Base-by-base conservation (phyloP, 2,888 invertebrate genomes). In the Drosophila histrio region DNA sequence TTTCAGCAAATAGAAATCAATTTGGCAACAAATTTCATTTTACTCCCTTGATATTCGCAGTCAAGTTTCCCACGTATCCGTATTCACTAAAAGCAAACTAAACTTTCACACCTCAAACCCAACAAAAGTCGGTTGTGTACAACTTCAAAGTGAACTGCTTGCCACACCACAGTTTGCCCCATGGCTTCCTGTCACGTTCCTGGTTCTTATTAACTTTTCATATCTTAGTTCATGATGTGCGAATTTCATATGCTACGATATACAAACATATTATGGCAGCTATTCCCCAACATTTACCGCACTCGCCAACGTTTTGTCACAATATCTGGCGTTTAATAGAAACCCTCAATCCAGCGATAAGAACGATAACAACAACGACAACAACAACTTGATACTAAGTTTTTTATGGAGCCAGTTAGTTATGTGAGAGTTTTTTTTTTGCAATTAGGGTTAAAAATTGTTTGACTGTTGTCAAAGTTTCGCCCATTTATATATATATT, bases 171-270 rank as follows among this genome's bases (percentile, higher is more conserved):
- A 43, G 26, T 44, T 60, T 50, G 52, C 61, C 71, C 75, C 54
- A 36, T 54, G 52, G 72, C 47, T 50, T 56, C 66, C 72, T 66
- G 72, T 77, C 81, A 84, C 81, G 81, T 87, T 63, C 36, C 50
- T 50, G 52, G 34, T 74, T 63, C 78, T 85, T 82, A 81, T 85
- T 84, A 82, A 82, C 82, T 78, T 85, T 82, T 75, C 74, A 81
- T 81, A 84, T 68, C 58, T 67, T 32, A 54, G 44, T 58, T 72
- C 69, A 84, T 81, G 82, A 77, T 75, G 75, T 70, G 82, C 52
- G 76, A 77, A 87, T 60, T 70, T 65, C 78, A 66, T 70, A 68
- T 84, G 61, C 59, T 71, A 9, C 43, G 22, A 60, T 26, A 79
- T 47, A 49, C 53, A 44, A 60, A 44, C 74, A 60, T 57, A 75